phyloP scores from a whole-genome alignment of 2,797 vertebrate species.

The Glossophaga mutica region DNA sequence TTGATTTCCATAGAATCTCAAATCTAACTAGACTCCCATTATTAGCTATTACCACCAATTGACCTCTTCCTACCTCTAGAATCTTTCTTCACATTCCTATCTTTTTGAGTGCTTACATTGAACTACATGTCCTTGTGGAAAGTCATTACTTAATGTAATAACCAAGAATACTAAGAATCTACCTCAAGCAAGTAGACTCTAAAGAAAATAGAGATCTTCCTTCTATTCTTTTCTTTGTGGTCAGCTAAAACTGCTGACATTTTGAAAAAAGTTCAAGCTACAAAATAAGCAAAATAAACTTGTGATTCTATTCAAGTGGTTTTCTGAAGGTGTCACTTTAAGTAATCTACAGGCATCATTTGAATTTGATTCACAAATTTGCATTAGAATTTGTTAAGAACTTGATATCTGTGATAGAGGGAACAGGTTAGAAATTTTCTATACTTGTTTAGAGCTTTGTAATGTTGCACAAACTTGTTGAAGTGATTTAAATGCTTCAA shows the following conservation, averaged over 20 bases:
- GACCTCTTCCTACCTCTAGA: neutral
- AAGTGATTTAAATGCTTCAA: neutral
- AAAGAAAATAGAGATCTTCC: neutral
- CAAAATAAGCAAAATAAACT: conserved; percentile 15
- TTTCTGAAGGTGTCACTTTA: neutral
- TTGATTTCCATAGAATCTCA: conserved; percentile 2
- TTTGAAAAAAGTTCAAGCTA: neutral
- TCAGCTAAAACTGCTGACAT: neutral
- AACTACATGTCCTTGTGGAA: neutral
- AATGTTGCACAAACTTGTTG: neutral
- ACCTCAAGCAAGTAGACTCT: neutral
- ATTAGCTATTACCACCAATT: neutral
- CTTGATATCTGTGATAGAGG: neutral
- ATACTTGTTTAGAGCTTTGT: neutral
- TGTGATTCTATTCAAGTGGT: neutral
- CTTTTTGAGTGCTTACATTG: neutral
- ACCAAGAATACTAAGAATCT: neutral
- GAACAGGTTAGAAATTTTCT: neutral
- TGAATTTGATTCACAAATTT: neutral
- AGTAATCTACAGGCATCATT: neutral
- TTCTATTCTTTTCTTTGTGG: neutral
- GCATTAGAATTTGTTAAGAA: neutral
- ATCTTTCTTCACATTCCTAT: neutral
- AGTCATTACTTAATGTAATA: neutral
- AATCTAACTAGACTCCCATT: neutral